Percentiles rank a stretch among this genome's conserved stretches.
Conservation (phyloP, 2,113 vertebrate genomes). For the Columba janthina region DNA sequence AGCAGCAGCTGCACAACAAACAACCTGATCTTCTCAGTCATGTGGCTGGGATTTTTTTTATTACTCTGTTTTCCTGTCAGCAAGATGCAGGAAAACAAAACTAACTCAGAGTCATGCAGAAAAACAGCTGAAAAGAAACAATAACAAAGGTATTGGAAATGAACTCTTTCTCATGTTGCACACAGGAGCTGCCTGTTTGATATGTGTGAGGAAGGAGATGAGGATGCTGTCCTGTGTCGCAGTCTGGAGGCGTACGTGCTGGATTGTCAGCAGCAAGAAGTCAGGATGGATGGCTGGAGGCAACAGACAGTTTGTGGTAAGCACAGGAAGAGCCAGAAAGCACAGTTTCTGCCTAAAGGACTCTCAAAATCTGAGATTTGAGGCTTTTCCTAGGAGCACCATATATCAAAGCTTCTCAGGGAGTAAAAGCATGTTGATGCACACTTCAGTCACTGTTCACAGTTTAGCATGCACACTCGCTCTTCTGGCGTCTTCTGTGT, state of each 20-base stretch:
- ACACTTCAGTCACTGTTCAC: neutral
- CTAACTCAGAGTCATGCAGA: neutral
- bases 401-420: neutral
- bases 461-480: neutral
- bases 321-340: neutral
- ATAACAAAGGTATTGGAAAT: neutral
- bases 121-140: neutral
- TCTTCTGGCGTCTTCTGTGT: neutral
- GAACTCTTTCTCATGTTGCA: neutral
- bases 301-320: conserved; percentile 43
- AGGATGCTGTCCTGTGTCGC: conserved; percentile 21
- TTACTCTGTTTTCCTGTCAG: neutral
- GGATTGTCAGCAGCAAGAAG: conserved; percentile 56
- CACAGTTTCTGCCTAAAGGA: neutral
- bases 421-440: neutral
- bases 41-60: neutral
- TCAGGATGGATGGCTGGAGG: conserved; percentile 56
- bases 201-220: conserved; percentile 26
- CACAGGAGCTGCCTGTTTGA: conserved; percentile 66
- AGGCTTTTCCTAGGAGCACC: neutral
- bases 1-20: neutral
- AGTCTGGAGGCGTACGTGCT: conserved; percentile 60
- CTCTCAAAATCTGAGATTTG: neutral
- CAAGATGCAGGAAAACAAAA: neutral
- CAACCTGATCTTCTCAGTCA: neutral